Percentiles rank a stretch among this genome's conserved stretches.
These are phyloP conservation scores for Xestia sexstrigata DNA, from an alignment of 2,888 invertebrate genomes.

Conservation along the genomic window DNA sequence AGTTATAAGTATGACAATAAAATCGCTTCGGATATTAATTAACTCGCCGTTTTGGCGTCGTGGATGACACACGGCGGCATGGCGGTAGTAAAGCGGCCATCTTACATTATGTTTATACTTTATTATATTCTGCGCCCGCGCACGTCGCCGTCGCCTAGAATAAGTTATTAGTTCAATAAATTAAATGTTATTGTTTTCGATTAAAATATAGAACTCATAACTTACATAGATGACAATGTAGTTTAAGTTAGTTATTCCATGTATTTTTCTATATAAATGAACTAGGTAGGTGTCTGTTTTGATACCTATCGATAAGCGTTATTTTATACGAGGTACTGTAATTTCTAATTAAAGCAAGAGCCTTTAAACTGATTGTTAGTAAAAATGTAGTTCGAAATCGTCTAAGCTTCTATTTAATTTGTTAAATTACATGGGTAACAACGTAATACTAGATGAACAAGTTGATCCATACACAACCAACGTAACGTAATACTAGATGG, in stretches of 20 bases:
- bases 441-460: neutral
- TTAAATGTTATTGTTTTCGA: conserved; percentile 16
- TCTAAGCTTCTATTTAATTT: neutral
- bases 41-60: conserved; percentile 15
- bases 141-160: neutral
- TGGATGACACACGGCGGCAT: conserved; percentile 13
- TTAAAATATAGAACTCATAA: neutral
- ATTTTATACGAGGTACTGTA: neutral
- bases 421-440: neutral
- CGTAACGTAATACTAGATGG: conserved; percentile 2
- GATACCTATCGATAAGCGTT: too few species aligned
- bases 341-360: too few species aligned
- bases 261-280: neutral
- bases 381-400: neutral
- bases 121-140: conserved; percentile 36
- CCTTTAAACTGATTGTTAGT: neutral
- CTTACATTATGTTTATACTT: conserved; percentile 24
- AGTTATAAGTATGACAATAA: conserved; percentile 32
- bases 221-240: neutral
- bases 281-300: neutral
- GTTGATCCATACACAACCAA: neutral
- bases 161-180: conserved; percentile 31
- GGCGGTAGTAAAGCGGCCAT: conserved; percentile 35
- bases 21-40: conserved; percentile 39
- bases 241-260: neutral